phyloP scores from a whole-genome alignment of 2,888 invertebrate species.

The Catocala sponsa region DNA sequence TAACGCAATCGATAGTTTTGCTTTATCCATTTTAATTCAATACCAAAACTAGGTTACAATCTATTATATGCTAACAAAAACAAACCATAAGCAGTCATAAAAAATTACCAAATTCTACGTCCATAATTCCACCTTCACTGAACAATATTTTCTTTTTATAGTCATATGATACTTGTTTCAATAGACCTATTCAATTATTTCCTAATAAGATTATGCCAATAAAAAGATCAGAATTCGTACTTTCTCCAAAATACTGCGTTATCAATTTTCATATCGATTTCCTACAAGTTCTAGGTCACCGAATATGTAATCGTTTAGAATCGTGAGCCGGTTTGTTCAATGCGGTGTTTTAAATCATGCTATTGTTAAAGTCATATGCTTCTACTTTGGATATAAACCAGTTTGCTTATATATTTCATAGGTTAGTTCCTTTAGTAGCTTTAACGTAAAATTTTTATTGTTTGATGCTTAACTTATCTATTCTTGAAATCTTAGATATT shows the following conservation, averaged over 20 bases:
- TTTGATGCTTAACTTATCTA: no score
- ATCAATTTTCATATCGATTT: slow-evolving; percentile 43
- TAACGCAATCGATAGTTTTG: no score
- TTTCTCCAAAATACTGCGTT: slow-evolving; percentile 26
- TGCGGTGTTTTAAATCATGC: slow-evolving; percentile 12
- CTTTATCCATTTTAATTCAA: no score
- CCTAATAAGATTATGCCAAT: slow-evolving; percentile 9
- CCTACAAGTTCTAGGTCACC: slow-evolving; percentile 44
- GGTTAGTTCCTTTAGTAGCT: no score
- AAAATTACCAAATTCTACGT: background rate
- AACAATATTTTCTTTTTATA: background rate
- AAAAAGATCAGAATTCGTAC: slow-evolving; percentile 19
- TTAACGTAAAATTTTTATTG: no score
- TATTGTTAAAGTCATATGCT: background rate
- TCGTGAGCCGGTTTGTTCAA: slow-evolving; percentile 5
- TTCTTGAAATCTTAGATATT: no score
- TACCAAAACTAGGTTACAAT: no score
- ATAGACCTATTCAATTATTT: slow-evolving; percentile 13
- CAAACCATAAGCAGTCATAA: background rate
- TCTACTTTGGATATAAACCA: no score
- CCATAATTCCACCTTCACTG: background rate
- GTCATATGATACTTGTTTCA: slow-evolving; percentile 2
- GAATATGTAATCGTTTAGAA: slow-evolving; percentile 22
- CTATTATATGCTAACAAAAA: no score
- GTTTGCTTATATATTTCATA: no score